Evolutionary conservation across 2,888 invertebrate genomes (phyloP).

Genomic region (Eupelmus urozonus): DNA sequence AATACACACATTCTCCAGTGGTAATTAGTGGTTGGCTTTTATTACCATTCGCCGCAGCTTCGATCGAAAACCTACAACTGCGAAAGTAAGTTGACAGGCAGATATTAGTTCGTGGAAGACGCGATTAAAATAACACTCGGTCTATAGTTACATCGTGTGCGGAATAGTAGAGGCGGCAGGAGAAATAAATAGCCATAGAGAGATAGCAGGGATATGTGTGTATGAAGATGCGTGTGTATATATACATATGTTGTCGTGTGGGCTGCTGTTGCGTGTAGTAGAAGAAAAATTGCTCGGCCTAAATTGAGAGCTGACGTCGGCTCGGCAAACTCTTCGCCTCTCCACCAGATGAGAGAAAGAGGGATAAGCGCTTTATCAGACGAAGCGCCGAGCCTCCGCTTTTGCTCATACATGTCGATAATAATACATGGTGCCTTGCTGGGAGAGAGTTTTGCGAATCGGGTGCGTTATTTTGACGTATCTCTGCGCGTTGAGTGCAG

Average conservation of each 20-base stretch:
- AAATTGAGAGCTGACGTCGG: conserved; percentile 45
- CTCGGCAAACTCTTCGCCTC: conserved; percentile 18
- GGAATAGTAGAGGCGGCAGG: neutral
- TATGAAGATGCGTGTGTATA: conserved; percentile 5
- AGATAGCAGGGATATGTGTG: neutral
- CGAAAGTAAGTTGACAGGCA: conserved; percentile 29
- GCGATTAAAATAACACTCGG: conserved; percentile 15
- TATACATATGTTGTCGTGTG: neutral
- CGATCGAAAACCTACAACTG: conserved; percentile 17
- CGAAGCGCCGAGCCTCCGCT: conserved; percentile 34
- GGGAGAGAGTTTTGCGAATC: neutral
- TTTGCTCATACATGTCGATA: too few species aligned
- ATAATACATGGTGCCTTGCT: neutral
- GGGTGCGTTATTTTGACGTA: neutral
- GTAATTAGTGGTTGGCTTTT: conserved; percentile 25
- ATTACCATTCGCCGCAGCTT: conserved; percentile 6
- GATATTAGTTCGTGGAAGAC: conserved; percentile 29
- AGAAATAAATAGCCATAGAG: neutral
- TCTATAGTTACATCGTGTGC: conserved; percentile 10
- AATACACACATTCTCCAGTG: conserved; percentile 4
- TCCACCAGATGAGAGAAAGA: conserved; percentile 4
- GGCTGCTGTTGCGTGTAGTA: neutral
- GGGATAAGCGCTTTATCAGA: conserved; percentile 18
- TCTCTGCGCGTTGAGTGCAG: neutral
- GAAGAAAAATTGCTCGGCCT: conserved; percentile 33